Conservation (phyloP, 92 coral and sea anemone genomes). For the Umimayanthus chanpuru region DNA sequence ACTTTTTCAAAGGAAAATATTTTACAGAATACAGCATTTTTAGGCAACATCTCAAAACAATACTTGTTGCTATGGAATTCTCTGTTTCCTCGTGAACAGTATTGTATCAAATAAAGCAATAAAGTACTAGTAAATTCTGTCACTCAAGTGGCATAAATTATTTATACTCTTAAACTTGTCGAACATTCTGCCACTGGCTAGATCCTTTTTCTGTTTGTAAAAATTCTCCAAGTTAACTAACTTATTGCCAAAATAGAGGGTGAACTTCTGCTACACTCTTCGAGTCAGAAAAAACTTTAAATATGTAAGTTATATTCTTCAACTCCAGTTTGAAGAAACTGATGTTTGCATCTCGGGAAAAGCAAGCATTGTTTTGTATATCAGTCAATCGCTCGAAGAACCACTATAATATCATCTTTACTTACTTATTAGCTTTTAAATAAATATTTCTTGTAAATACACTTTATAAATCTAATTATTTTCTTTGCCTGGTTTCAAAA, state of each 20-base stretch:
- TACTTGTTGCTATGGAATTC: conserved; percentile 35
- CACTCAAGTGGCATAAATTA: conserved; percentile 16
- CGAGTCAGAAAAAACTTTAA: neutral
- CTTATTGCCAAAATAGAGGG: neutral
- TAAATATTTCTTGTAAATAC: conserved; percentile 34
- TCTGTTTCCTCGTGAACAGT: no score
- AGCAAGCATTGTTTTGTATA: conserved; percentile 2
- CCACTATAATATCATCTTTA: neutral
- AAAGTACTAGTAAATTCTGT: neutral
- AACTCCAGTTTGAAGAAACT: neutral
- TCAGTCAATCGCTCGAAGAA: conserved; percentile 11
- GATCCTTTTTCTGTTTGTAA: neutral
- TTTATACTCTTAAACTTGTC: neutral
- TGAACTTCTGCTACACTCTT: neutral
- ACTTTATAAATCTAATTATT: conserved; percentile 16
- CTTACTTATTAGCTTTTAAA: conserved; percentile 1
- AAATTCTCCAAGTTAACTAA: neutral
- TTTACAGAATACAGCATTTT: neutral
- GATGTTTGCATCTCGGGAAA: neutral
- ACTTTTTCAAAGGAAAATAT: neutral
- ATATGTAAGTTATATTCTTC: no score
- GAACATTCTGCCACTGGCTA: neutral
- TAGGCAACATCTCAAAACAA: neutral
- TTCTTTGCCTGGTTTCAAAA: neutral
- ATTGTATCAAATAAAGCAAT: neutral